A percentile compares a stretch with the other conserved stretches of the same genome.
phyloP scores from a whole-genome alignment of 1,140 invertebrate species.

The Meteorus sp. region DNA sequence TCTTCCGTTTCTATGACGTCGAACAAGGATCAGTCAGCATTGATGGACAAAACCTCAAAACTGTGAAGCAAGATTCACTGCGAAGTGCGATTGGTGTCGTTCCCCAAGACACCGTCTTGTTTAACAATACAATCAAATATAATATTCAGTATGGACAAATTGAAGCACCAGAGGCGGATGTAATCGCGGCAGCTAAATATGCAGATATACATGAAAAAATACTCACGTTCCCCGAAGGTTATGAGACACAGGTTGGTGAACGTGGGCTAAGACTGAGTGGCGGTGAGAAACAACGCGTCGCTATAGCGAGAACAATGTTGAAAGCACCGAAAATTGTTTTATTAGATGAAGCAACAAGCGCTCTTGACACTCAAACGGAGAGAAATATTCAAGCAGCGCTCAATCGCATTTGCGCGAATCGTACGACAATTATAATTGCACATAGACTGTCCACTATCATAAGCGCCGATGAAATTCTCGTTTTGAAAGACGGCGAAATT shows the following conservation, averaged over 20 bases:
- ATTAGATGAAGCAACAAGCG: conserved; percentile 88
- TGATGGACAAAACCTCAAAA: conserved; percentile 82
- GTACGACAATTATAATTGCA: conserved; percentile 90
- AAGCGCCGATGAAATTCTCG: conserved; percentile 90
- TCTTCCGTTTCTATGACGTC: conserved; percentile 96
- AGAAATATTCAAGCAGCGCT: conserved; percentile 82
- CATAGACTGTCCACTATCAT: conserved; percentile 92
- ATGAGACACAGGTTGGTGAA: conserved; percentile 84
- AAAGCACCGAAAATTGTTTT: conserved; percentile 86
- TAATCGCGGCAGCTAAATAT: conserved; percentile 84
- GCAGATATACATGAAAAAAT: conserved; percentile 96
- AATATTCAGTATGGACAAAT: conserved; percentile 94
- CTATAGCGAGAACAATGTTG: conserved; percentile 87
- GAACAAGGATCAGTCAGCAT: conserved; percentile 82
- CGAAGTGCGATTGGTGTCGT: conserved; percentile 86
- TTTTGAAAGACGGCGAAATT: conserved; percentile 86
- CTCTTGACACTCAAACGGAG: conserved; percentile 82
- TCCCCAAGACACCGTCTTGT: conserved; percentile 96
- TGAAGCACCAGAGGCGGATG: conserved; percentile 76
- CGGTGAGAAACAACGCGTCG: conserved; percentile 92
- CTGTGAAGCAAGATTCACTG: conserved; percentile 77
- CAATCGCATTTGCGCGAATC: conserved; percentile 75
- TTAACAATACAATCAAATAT: conserved; percentile 93
- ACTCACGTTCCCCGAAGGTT: conserved; percentile 83
- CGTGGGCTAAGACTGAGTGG: conserved; percentile 79